Base-by-base conservation (phyloP, 2,888 invertebrate genomes). In the Microplitis manilae region DNA sequence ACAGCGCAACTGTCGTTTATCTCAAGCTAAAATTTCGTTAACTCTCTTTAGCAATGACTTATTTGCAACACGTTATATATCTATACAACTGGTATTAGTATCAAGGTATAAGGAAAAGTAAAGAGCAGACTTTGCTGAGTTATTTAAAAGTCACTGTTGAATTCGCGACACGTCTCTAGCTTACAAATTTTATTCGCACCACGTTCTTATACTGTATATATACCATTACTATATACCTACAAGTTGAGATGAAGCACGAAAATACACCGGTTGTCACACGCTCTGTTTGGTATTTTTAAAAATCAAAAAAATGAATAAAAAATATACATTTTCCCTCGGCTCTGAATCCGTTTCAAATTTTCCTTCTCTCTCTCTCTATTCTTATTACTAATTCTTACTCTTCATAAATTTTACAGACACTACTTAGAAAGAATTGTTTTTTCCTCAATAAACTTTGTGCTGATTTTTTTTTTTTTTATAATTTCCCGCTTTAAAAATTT, bases 151-250 rank as follows among this genome's bases (percentile, higher is more conserved):
- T 78, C 77, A 74, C 75, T 78, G 70, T 30, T 30, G 75, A 70
- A 82, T 81, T 82, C 80, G 67, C 39, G 71, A 78, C 82, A 82
- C 82, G 82, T 82, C 79, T 77, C 76, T 41, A 50, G 59, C 67
- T 61, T 80, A 79, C 76, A 81, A 79, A 79, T 80, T 82, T 77
- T 82, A 82, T 82, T 82, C 82, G 69, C 72, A 78, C 79, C 81
- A 82, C 82, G 82, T 82, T 78, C 75, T 77, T 68, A 77, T 77
- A 72, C 72, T 75, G 77, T 81, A 78, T 78, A 77, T 62, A 77
- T 64, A 8, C 50, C 9, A 50, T 50, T 50, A 13, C 50, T 50
- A 50, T 50, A 50, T 68, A 77, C 17, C 64, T 79, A 64, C 73
- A 73, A 73, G 75, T 70, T 50, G 17, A 20, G 72, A 67, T 50